Conservation (phyloP, 2,797 vertebrate genomes). For the Cetoscarus ocellatus region DNA sequence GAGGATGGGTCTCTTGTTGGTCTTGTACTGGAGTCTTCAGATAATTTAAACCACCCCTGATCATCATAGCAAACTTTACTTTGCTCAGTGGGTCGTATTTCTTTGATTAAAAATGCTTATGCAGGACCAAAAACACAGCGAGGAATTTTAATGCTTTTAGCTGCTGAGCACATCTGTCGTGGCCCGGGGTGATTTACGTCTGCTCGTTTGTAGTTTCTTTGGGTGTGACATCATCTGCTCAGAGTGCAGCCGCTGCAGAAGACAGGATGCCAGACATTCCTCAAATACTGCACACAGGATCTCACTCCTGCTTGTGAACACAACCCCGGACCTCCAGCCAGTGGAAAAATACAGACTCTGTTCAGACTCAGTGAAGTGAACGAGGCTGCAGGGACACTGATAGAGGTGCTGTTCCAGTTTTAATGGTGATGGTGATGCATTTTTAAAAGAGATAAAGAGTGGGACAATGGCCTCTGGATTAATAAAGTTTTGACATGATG, state of each 20-base stretch:
- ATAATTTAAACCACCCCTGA: no score
- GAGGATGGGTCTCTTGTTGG: no score
- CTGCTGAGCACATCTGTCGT: conserved; percentile 20
- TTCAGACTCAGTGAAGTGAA: conserved; percentile 27
- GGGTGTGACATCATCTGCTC: conserved; percentile 71
- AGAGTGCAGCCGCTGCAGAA: conserved; percentile 50
- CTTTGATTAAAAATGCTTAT: not conserved
- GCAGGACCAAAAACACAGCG: not conserved
- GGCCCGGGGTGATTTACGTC: conserved; percentile 34
- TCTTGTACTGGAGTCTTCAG: no score
- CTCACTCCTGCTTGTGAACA: conserved; percentile 74
- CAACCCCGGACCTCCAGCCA: conserved; percentile 50
- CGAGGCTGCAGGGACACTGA: conserved; percentile 18
- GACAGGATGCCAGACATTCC: conserved; percentile 78
- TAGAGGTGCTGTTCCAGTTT: no score
- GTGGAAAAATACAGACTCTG: conserved; percentile 78
- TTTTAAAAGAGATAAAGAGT: no score
- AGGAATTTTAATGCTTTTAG: not conserved
- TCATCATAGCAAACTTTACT: not conserved
- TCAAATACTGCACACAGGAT: conserved; percentile 76
- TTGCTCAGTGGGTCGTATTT: not conserved
- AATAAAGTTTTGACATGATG: no score
- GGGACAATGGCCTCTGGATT: no score
- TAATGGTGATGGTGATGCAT: no score
- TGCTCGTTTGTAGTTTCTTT: conserved; percentile 40